Percentiles rank a stretch among this genome's conserved stretches.
Conservation (phyloP, 37 sponge, comb jelly and placozoan genomes). For the Geodia barretti region DNA sequence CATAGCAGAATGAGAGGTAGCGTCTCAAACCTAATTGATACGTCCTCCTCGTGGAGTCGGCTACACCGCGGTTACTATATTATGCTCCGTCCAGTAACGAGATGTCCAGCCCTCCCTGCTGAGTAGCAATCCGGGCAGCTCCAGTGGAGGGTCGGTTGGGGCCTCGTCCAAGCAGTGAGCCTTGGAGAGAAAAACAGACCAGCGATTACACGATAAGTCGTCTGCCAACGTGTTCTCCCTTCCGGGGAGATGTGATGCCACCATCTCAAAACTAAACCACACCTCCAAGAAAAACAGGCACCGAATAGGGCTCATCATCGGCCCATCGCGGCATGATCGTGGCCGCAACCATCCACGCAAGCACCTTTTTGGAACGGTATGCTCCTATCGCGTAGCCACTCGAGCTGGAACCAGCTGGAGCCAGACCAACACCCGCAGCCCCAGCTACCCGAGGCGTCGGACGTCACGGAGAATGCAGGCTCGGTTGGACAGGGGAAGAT, state of each 20-base stretch:
- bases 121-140: too few species aligned
- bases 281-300: neutral
- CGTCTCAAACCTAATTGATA: conserved; percentile 4
- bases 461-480: neutral
- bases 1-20: neutral
- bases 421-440: neutral
- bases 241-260: neutral
- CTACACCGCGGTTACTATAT: conserved; percentile 33
- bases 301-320: neutral
- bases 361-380: too few species aligned
- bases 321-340: neutral
- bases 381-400: too few species aligned
- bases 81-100: conserved; percentile 19
- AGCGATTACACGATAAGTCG: neutral
- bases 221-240: neutral
- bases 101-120: conserved; percentile 47
- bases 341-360: too few species aligned
- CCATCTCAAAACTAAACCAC: neutral
- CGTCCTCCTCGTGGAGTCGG: conserved; percentile 26
- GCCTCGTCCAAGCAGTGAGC: too few species aligned
- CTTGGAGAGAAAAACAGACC: too few species aligned
- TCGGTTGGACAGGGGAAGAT: neutral
- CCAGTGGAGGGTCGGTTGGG: too few species aligned
- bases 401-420: neutral
- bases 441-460: neutral